A percentile compares a stretch with the other conserved stretches of the same genome.
These are phyloP conservation scores for Acipenser oxyrinchus DNA, from an alignment of 2,797 vertebrate genomes.

Conservation along the genomic window DNA sequence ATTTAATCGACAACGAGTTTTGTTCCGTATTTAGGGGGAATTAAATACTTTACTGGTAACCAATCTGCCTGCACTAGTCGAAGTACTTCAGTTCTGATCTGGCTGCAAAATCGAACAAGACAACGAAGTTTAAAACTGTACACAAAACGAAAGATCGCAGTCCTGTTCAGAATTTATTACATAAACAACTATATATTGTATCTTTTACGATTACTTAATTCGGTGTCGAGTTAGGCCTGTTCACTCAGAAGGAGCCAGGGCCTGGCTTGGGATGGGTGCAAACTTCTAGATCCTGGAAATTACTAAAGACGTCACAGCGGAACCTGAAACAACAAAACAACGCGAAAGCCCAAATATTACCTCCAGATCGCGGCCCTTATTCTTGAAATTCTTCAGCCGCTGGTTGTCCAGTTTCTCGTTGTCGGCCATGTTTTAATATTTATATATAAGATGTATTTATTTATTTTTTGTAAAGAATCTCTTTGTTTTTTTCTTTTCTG, in stretches of 20 bases:
- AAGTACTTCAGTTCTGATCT: too few species aligned
- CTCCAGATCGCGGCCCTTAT: slow-evolving; percentile 97
- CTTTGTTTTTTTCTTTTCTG: slow-evolving; percentile 37
- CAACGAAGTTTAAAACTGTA: too few species aligned
- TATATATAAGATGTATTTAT: not conserved
- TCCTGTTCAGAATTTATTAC: too few species aligned
- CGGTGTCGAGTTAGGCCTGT: slow-evolving; percentile 12
- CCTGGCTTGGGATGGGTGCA: slow-evolving; percentile 17
- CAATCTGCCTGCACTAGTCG: too few species aligned
- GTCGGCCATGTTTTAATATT: slow-evolving; percentile 77
- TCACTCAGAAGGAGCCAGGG: slow-evolving; percentile 9
- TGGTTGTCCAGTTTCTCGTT: slow-evolving; percentile 98
- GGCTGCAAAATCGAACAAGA: too few species aligned
- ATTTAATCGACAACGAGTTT: too few species aligned
- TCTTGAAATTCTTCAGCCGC: slow-evolving; percentile 97
- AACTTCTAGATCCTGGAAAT: slow-evolving; percentile 45
- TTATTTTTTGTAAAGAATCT: slow-evolving; percentile 1
- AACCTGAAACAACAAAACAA: slow-evolving; percentile 29
- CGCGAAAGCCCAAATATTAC: slow-evolving; percentile 51
- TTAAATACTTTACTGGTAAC: too few species aligned
- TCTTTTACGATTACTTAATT: slow-evolving; percentile 10
- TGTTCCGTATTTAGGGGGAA: too few species aligned
- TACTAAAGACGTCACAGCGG: slow-evolving; percentile 71
- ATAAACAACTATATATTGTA: too few species aligned
- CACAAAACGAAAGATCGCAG: too few species aligned